phyloP scores from a whole-genome alignment of 2,888 invertebrate species.

The Nephrocerus scutellatus region DNA sequence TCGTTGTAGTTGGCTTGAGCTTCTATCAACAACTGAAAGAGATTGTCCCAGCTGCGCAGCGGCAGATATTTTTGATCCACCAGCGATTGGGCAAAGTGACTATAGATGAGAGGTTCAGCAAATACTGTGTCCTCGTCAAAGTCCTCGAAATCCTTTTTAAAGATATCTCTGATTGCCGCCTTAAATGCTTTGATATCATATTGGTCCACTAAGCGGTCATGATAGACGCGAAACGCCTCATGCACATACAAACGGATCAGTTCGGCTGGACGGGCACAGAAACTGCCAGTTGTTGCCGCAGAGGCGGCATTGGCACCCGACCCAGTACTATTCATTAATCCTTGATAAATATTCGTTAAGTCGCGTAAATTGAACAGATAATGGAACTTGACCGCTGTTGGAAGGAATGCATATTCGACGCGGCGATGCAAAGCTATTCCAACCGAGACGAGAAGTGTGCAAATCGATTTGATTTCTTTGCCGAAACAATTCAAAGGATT shows the following conservation, averaged over 20 bases:
- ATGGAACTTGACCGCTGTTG: constrained; percentile 92
- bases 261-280: constrained; percentile 60
- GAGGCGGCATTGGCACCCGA: constrained; percentile 42
- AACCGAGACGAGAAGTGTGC: constrained; percentile 52
- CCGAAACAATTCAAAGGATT: constrained; percentile 62
- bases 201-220: constrained; percentile 81
- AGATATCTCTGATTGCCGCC: constrained; percentile 66
- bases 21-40: constrained; percentile 71
- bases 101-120: constrained; percentile 73
- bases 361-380: constrained; percentile 90
- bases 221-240: constrained; percentile 84
- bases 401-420: constrained; percentile 71
- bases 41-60: constrained; percentile 63
- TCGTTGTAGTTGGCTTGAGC: constrained; percentile 84
- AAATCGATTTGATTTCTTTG: constrained; percentile 40
- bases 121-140: constrained; percentile 70
- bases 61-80: constrained; percentile 74
- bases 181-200: constrained; percentile 68
- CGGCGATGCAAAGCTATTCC: constrained; percentile 73
- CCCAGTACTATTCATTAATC: constrained; percentile 73
- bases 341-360: constrained; percentile 90
- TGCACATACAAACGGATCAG: constrained; percentile 83
- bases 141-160: constrained; percentile 74
- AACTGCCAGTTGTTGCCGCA: constrained; percentile 28
- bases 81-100: constrained; percentile 87